These are phyloP conservation scores for Acrocephalus scirpaceus DNA, from an alignment of 2,797 vertebrate genomes.

Conservation along the genomic window DNA sequence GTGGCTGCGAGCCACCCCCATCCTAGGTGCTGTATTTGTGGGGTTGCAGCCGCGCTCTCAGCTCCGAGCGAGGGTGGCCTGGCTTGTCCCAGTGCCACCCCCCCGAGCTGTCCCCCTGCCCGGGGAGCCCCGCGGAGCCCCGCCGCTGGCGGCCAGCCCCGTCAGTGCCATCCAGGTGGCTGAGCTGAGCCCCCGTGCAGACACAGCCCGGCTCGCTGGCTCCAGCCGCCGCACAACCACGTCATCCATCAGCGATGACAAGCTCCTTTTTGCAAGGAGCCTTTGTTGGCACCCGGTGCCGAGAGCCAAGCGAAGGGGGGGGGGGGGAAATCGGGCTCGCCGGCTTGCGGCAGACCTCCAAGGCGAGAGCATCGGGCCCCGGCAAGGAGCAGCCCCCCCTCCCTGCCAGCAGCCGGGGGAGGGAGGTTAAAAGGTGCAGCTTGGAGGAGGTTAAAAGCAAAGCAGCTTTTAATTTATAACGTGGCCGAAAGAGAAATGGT, in stretches of 20 bases:
- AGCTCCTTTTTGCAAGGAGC: constrained; percentile 58
- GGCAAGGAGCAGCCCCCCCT: not conserved
- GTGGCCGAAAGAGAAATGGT: constrained; percentile 46
- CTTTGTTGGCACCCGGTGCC: constrained; percentile 46
- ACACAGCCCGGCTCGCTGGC: constrained; percentile 34
- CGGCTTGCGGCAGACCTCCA: constrained; percentile 30
- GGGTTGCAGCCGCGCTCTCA: accelerated
- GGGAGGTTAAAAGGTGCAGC: constrained; percentile 54
- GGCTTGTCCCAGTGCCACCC: not conserved
- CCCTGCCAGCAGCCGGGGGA: constrained; percentile 14
- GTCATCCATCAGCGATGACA: constrained; percentile 63
- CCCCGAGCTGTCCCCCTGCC: not conserved
- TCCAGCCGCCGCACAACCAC: constrained; percentile 24
- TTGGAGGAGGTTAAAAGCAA: constrained; percentile 56
- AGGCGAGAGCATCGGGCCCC: constrained; percentile 1
- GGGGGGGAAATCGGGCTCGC: not conserved
- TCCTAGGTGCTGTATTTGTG: not conserved
- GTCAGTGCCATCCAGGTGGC: constrained; percentile 56
- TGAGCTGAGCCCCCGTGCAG: not conserved
- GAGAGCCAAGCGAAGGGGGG: not conserved
- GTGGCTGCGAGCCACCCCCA: not conserved
- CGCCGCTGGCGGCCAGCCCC: not conserved
- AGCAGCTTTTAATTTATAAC: constrained; percentile 58
- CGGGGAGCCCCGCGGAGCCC: not conserved
- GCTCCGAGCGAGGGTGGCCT: accelerated